Evolutionary conservation across 2,113 vertebrate species (phyloP).

Genomic region (Megaleporinus macrocephalus): DNA sequence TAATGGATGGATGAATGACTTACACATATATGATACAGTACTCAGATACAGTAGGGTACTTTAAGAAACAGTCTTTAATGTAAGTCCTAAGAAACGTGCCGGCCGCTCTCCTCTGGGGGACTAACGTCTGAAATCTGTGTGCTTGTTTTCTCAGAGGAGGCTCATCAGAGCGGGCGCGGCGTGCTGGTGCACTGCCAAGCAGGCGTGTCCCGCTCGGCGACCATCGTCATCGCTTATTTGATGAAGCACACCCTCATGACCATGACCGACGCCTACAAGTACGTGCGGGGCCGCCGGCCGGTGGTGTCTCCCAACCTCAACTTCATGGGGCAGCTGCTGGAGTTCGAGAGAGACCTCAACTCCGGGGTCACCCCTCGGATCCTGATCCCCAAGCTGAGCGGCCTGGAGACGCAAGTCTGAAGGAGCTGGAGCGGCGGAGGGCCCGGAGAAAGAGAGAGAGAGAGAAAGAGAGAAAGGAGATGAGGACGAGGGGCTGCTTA

Average conservation of each 20-base stretch:
- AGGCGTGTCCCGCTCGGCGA: constrained; percentile 85
- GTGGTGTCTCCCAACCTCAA: constrained; percentile 87
- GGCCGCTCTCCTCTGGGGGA: no score
- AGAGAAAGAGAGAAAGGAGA: background rate
- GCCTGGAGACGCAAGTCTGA: constrained; percentile 84
- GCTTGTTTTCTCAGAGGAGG: constrained; percentile 77
- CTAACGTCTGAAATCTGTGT: background rate
- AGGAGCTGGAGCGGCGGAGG: constrained; percentile 23
- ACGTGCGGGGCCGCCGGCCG: constrained; percentile 81
- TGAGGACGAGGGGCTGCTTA: background rate
- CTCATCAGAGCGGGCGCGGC: constrained; percentile 82
- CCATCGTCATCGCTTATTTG: constrained; percentile 85
- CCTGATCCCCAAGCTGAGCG: constrained; percentile 81
- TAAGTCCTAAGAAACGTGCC: no score
- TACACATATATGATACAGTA: no score
- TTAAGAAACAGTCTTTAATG: no score
- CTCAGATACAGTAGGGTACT: no score
- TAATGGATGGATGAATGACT: no score
- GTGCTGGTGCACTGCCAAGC: constrained; percentile 88
- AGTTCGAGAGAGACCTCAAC: constrained; percentile 86
- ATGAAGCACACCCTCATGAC: constrained; percentile 91
- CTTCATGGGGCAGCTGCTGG: constrained; percentile 87
- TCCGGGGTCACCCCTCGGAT: constrained; percentile 85
- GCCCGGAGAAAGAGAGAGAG: background rate
- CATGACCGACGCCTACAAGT: constrained; percentile 87